These are phyloP conservation scores for Pterostichus niger DNA, from an alignment of 2,888 invertebrate genomes.

Conservation along the genomic window DNA sequence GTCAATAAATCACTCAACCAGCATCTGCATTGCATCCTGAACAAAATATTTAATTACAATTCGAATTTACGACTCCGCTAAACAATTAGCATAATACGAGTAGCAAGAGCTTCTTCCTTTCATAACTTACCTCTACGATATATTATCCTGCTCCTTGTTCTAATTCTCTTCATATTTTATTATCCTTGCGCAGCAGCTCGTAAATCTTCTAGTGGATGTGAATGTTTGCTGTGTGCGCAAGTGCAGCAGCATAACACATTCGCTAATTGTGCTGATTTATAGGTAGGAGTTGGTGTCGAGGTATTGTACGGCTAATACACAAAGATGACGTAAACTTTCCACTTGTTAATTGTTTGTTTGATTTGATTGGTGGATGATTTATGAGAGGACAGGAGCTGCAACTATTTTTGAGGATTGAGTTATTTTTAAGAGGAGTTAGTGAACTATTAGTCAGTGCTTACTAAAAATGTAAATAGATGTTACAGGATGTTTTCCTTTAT, in stretches of 20 bases:
- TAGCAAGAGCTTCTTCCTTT: too few relatives aligned
- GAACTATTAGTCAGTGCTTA: neutral
- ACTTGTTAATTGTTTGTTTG: neutral
- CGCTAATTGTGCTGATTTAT: neutral
- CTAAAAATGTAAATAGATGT: too few relatives aligned
- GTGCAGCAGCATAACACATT: neutral
- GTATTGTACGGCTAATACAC: neutral
- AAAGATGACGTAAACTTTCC: neutral
- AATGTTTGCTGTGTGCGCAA: neutral
- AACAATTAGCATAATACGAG: too few relatives aligned
- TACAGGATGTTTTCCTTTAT: too few relatives aligned
- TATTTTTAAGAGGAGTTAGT: slow-evolving; percentile 6
- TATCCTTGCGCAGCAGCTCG: slow-evolving; percentile 5
- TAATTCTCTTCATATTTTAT: slow-evolving; percentile 2
- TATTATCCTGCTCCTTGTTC: neutral
- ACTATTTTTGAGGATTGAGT: neutral
- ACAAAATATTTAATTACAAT: too few relatives aligned
- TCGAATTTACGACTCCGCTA: too few relatives aligned
- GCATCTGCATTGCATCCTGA: too few relatives aligned
- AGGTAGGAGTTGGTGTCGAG: neutral
- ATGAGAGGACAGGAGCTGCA: neutral
- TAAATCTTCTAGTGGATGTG: neutral
- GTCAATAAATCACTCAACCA: too few relatives aligned
- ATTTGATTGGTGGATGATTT: slow-evolving; percentile 1
- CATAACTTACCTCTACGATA: too few relatives aligned